A percentile compares a stretch with the other conserved stretches of the same genome.
Conservation (phyloP, 2,113 vertebrate genomes). For the Saccopteryx leptura region DNA sequence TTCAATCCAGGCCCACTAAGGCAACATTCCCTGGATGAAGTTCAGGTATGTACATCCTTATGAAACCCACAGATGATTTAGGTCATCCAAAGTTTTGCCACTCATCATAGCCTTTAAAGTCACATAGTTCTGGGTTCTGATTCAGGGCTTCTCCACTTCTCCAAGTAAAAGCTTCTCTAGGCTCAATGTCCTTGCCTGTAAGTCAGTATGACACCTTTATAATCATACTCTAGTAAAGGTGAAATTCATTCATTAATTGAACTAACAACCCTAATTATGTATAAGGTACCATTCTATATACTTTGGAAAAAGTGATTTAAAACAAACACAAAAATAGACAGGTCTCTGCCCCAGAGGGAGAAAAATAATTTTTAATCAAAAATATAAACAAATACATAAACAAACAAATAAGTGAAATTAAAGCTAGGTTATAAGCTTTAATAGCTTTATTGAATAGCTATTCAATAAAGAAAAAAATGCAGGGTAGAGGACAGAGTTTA, state of each 20-base stretch:
- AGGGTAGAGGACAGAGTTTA: background rate
- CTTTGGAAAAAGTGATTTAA: background rate
- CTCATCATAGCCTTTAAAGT: background rate
- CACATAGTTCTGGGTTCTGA: background rate
- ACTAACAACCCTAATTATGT: background rate
- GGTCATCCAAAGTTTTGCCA: background rate
- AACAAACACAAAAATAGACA: background rate
- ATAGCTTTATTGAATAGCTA: too few species aligned
- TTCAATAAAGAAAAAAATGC: background rate
- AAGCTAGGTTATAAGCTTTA: background rate
- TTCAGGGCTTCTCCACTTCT: background rate
- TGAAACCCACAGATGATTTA: background rate
- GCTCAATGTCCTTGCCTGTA: background rate
- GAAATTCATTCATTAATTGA: background rate
- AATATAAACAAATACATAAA: background rate
- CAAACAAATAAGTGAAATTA: background rate
- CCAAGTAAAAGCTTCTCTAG: background rate
- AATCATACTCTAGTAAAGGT: background rate
- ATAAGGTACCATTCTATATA: background rate
- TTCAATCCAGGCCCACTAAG: background rate
- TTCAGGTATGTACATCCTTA: background rate
- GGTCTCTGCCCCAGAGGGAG: background rate
- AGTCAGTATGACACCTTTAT: background rate
- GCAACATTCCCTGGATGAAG: background rate
- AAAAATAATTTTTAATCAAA: background rate